A percentile compares a stretch with the other conserved stretches of the same genome.
Conservation (phyloP, 2,888 invertebrate species). For the Habrosyne pyritoides region DNA sequence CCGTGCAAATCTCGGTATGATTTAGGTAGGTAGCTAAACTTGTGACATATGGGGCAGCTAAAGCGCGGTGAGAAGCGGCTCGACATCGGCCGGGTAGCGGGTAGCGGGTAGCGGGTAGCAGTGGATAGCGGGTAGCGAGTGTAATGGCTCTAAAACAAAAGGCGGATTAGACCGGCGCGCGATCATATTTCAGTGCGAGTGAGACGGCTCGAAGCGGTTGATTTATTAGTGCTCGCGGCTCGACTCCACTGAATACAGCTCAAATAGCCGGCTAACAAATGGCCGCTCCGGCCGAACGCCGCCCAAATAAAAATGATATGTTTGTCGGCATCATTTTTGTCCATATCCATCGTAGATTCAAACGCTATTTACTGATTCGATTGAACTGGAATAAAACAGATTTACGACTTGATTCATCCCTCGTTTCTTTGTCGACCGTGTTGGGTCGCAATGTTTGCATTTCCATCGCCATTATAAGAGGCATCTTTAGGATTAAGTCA, state of each 20-base stretch:
- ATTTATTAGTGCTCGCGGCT: slow-evolving; percentile 39
- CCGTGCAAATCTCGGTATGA: background rate
- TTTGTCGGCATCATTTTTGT: slow-evolving; percentile 43
- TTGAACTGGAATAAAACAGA: slow-evolving; percentile 35
- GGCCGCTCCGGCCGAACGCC: slow-evolving; percentile 40
- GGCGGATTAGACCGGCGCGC: slow-evolving; percentile 39
- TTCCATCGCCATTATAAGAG: background rate
- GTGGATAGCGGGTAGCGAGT: background rate
- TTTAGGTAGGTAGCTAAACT: slow-evolving; percentile 16
- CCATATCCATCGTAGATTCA: slow-evolving; percentile 33
- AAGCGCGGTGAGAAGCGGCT: slow-evolving; percentile 13
- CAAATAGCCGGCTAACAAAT: slow-evolving; percentile 50
- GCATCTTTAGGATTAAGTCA: too few species aligned
- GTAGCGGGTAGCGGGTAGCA: background rate
- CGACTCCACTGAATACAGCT: slow-evolving; percentile 43
- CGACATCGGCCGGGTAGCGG: slow-evolving; percentile 14
- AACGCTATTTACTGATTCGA: slow-evolving; percentile 40
- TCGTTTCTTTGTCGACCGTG: slow-evolving; percentile 13
- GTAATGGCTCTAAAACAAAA: slow-evolving; percentile 27
- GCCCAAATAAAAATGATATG: slow-evolving; percentile 61
- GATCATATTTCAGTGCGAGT: slow-evolving; percentile 44
- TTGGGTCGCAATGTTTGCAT: background rate
- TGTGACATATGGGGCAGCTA: slow-evolving; percentile 13
- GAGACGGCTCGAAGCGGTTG: slow-evolving; percentile 40
- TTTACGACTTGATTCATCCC: slow-evolving; percentile 32